A percentile compares a stretch with the other conserved stretches of the same genome.
Evolutionary conservation across 2,888 invertebrate genomes (phyloP).

Genomic region (Parascotia fuliginaria): DNA sequence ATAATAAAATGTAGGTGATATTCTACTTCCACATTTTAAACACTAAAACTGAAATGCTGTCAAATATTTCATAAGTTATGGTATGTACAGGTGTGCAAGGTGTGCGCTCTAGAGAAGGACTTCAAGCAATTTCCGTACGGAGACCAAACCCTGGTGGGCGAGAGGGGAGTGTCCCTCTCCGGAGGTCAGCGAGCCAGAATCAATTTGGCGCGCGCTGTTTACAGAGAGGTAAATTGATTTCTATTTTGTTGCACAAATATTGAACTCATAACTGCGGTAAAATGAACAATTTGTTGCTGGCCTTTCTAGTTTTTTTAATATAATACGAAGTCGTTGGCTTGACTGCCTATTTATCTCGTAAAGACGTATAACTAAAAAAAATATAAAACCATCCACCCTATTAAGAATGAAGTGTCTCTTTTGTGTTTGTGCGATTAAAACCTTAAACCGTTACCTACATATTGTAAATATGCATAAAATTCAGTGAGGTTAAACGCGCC

Average conservation of each 20-base stretch:
- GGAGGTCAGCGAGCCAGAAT: conserved; percentile 91
- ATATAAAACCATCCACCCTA: no score
- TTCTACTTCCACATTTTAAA: no score
- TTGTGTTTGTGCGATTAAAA: neutral
- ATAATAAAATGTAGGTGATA: no score
- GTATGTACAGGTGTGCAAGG: conserved; percentile 68
- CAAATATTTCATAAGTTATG: neutral
- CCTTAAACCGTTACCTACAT: neutral
- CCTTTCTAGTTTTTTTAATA: neutral
- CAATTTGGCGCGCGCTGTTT: conserved; percentile 86
- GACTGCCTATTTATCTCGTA: neutral
- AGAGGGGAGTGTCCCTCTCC: conserved; percentile 89
- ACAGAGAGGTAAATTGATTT: conserved; percentile 73
- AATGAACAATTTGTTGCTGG: conserved; percentile 10
- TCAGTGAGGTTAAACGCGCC: conserved; percentile 25
- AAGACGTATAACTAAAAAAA: no score
- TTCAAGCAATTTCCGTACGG: conserved; percentile 87
- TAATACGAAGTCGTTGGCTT: neutral
- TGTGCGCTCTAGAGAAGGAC: conserved; percentile 83
- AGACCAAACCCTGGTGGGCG: conserved; percentile 90
- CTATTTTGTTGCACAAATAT: conserved; percentile 43
- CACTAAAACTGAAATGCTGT: no score
- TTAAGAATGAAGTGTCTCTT: no score
- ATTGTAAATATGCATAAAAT: conserved; percentile 19
- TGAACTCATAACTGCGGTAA: conserved; percentile 35